Conservation (phyloP, 2,113 vertebrate genomes). For the Aegithalos caudatus region DNA sequence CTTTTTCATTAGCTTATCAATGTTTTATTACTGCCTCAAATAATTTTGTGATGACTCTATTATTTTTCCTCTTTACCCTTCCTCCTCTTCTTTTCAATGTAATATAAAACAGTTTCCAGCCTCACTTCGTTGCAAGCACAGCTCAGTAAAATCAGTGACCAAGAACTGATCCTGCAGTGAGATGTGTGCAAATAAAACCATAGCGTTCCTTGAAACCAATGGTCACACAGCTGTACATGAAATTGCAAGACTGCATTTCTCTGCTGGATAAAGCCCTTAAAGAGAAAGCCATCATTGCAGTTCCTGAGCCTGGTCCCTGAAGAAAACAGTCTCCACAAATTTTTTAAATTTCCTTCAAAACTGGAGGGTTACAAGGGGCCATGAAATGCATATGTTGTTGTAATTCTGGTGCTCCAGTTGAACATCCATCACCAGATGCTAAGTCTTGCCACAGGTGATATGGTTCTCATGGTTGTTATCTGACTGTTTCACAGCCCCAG, state of each 20-base stretch:
- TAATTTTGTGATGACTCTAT: slow-evolving; percentile 9
- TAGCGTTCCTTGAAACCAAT: neutral
- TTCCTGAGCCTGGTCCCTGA: neutral
- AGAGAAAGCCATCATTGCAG: neutral
- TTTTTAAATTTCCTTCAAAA: neutral
- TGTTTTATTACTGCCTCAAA: neutral
- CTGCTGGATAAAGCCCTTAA: neutral
- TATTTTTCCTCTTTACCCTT: neutral
- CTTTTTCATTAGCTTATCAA: slow-evolving; percentile 2
- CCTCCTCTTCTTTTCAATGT: neutral
- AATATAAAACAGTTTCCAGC: neutral
- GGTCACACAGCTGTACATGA: neutral
- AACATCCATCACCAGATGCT: neutral
- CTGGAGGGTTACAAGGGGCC: neutral
- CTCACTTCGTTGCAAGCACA: neutral
- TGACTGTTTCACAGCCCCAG: slow-evolving; percentile 10
- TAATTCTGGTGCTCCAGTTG: neutral
- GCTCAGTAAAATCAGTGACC: neutral
- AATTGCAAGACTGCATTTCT: neutral
- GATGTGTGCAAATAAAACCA: neutral
- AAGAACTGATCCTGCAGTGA: neutral
- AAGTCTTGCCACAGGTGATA: neutral
- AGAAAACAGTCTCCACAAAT: neutral
- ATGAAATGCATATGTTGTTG: neutral
- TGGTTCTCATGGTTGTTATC: slow-evolving; percentile 6